phyloP scores from a whole-genome alignment of 2,797 vertebrate genomes.

The Hirundo rustica region DNA sequence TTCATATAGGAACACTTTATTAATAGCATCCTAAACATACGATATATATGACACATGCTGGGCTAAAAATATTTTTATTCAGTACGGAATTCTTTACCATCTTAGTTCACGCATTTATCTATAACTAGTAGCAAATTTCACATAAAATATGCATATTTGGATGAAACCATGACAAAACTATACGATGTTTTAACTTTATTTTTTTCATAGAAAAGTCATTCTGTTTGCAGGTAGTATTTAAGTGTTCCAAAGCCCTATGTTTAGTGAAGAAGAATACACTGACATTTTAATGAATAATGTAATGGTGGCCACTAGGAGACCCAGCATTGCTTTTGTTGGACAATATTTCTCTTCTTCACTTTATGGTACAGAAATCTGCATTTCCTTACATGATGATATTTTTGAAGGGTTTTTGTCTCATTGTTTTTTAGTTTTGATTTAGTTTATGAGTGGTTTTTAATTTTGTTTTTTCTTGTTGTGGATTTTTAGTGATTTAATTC shows the following conservation, averaged over 20 bases:
- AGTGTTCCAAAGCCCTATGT: neutral
- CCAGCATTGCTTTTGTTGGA: neutral
- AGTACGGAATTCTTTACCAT: constrained; percentile 13
- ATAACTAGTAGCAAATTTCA: neutral
- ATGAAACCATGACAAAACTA: neutral
- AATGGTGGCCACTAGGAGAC: neutral
- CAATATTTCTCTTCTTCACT: neutral
- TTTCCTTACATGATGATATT: neutral
- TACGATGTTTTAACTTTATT: neutral
- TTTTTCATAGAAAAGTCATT: neutral
- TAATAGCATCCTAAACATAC: constrained; percentile 16
- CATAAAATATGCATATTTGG: neutral
- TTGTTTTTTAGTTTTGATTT: neutral
- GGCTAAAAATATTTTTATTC: constrained; percentile 56
- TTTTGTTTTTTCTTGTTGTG: neutral
- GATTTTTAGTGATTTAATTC: neutral
- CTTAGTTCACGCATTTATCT: constrained; percentile 5
- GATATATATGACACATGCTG: neutral
- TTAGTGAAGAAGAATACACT: neutral
- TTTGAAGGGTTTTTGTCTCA: neutral
- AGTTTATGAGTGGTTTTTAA: neutral
- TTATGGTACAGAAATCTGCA: neutral
- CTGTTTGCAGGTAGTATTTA: neutral
- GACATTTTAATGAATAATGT: neutral
- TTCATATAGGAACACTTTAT: constrained; percentile 45